A percentile compares a stretch with the other conserved stretches of the same genome.
Conservation (phyloP, 2,113 vertebrate genomes). For the Tyrannus savana region DNA sequence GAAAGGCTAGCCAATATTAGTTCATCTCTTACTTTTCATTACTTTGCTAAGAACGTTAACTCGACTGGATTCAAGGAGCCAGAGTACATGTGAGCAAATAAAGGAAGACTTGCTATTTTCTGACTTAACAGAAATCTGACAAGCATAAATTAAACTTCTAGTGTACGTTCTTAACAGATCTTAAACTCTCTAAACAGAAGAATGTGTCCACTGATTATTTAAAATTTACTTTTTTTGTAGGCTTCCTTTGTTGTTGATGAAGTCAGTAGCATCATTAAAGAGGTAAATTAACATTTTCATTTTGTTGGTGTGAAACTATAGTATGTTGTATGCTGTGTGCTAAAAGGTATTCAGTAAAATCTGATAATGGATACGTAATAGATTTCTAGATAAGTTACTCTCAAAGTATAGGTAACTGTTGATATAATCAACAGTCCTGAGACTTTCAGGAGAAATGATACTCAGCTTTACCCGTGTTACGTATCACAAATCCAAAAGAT, state of each 20-base stretch:
- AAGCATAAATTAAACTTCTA: neutral
- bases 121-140: neutral
- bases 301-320: neutral
- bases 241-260: conserved; percentile 89
- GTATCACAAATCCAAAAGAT: neutral
- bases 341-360: neutral
- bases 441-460: neutral
- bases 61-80: neutral
- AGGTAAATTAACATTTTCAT: conserved; percentile 74
- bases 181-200: neutral
- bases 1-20: neutral
- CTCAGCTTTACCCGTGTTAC: neutral
- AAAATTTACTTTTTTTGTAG: conserved; percentile 60
- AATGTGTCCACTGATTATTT: neutral
- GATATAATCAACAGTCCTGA: neutral
- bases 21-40: neutral
- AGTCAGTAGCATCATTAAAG: conserved; percentile 91
- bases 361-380: neutral
- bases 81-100: neutral
- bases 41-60: neutral
- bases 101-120: neutral
- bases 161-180: neutral
- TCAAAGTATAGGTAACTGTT: neutral
- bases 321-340: neutral
- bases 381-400: neutral